Evolutionary conservation across 2,797 vertebrate species (phyloP).

Genomic region (Anguilla marmorata): DNA sequence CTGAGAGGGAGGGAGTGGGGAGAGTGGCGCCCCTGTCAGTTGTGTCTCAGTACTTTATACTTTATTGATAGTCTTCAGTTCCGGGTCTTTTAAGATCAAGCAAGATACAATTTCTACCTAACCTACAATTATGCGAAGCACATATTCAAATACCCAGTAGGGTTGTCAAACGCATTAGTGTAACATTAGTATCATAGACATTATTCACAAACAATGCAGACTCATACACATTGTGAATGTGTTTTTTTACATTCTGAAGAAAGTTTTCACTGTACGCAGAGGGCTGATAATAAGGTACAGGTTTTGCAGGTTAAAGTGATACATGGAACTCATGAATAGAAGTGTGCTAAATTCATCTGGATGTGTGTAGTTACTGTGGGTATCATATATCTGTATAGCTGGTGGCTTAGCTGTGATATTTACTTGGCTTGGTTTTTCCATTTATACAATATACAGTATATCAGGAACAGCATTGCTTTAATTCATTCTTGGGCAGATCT

Average conservation of each 20-base stretch:
- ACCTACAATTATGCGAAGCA: neutral
- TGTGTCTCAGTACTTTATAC: neutral
- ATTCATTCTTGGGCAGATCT: neutral
- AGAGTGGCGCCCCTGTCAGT: neutral
- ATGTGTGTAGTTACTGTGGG: neutral
- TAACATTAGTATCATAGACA: neutral
- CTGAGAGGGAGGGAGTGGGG: neutral
- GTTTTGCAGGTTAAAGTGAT: no score
- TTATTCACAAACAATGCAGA: neutral
- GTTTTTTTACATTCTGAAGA: no score
- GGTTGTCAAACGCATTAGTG: neutral
- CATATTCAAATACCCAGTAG: neutral
- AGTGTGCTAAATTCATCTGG: neutral
- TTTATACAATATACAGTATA: neutral
- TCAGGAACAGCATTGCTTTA: neutral
- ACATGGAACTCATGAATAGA: no score
- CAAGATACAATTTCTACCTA: neutral
- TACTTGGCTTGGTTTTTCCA: neutral
- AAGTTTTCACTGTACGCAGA: no score
- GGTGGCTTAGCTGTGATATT: no score
- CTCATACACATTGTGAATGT: neutral
- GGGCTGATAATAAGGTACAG: no score
- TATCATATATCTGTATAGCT: neutral
- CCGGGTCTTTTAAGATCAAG: neutral
- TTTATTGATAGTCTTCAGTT: neutral